These are phyloP conservation scores for Aleiodes leptofemur DNA, from an alignment of 2,888 invertebrate species.

Conservation along the genomic window DNA sequence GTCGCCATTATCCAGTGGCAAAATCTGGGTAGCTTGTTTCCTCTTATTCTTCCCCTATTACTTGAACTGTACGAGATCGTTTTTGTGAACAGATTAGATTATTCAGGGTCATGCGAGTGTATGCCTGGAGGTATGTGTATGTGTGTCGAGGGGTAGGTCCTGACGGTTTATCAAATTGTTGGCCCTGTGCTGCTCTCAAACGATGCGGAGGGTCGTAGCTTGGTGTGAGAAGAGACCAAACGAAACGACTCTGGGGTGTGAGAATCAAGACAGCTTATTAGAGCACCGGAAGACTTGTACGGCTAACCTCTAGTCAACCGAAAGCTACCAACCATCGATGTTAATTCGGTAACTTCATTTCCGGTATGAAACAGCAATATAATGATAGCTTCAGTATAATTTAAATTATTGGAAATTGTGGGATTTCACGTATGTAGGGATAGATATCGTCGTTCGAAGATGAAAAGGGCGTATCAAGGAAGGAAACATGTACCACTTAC, in stretches of 20 bases:
- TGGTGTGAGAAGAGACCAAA: slow-evolving; percentile 1
- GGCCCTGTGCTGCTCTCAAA: slow-evolving; percentile 4
- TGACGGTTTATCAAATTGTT: slow-evolving; percentile 44
- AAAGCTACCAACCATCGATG: too few species aligned
- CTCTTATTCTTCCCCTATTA: slow-evolving; percentile 9
- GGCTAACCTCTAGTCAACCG: too few species aligned
- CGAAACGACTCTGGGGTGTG: neutral
- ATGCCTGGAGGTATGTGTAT: neutral
- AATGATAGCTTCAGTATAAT: too few species aligned
- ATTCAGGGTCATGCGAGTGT: neutral
- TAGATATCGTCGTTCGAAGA: too few species aligned
- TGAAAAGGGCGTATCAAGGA: too few species aligned
- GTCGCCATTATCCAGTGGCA: slow-evolving; percentile 30
- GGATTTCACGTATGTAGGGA: too few species aligned
- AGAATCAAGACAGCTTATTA: slow-evolving; percentile 20
- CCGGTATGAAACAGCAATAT: too few species aligned
- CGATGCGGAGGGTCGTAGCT: slow-evolving; percentile 20
- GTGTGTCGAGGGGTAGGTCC: slow-evolving; percentile 26
- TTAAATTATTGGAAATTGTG: too few species aligned
- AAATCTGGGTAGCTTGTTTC: slow-evolving; percentile 33
- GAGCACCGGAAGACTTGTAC: slow-evolving; percentile 1
- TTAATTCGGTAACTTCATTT: too few species aligned
- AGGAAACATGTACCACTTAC: too few species aligned
- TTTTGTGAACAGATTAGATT: slow-evolving; percentile 27
- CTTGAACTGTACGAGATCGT: slow-evolving; percentile 23